A percentile compares a stretch with the other conserved stretches of the same genome.
These are phyloP conservation scores for Pachydiplax longipennis DNA, from an alignment of 2,888 invertebrate species.

Conservation along the genomic window DNA sequence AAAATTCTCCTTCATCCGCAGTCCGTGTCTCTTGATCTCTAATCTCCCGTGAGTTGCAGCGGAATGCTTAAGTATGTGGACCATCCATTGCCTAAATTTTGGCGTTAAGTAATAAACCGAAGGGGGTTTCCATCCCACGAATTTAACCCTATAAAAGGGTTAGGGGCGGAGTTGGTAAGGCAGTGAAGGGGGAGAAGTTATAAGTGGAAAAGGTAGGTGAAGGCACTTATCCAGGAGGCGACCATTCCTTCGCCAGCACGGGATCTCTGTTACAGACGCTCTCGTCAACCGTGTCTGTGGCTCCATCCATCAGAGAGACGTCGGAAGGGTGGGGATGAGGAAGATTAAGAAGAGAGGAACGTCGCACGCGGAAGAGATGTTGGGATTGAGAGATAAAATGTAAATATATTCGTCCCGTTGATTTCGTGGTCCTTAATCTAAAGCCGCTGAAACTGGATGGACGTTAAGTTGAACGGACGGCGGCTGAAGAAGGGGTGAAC, in stretches of 20 bases:
- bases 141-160: background rate
- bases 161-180: no score
- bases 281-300: background rate
- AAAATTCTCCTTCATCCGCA: no score
- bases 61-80: no score
- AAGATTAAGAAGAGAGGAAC: background rate
- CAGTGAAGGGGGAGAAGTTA: background rate
- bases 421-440: background rate
- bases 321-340: background rate
- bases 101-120: no score
- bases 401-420: background rate
- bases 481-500: no score
- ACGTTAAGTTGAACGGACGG: no score
- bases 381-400: background rate
- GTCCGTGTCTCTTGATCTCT: no score
- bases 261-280: constrained; percentile 28
- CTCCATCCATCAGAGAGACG: constrained; percentile 18
- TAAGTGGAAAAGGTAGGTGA: background rate
- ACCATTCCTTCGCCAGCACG: constrained; percentile 5
- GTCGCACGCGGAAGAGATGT: background rate
- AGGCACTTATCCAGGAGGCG: constrained; percentile 22
- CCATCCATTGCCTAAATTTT: no score
- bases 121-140: no score
- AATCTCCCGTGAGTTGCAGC: no score
- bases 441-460: background rate